phyloP scores from a whole-genome alignment of 2,797 vertebrate species.

The Phoeniculus purpureus region DNA sequence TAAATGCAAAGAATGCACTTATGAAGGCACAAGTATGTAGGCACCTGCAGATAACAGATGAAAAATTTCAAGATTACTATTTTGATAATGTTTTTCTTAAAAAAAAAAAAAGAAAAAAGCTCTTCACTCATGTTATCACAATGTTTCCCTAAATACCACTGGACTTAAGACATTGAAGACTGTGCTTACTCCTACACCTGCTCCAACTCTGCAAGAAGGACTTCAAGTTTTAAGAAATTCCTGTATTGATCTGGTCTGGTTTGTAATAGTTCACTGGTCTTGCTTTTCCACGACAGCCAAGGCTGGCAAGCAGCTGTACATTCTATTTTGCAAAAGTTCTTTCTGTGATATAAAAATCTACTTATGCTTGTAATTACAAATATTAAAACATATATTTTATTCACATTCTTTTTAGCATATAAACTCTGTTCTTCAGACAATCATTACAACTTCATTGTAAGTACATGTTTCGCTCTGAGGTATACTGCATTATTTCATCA shows the following conservation, averaged over 20 bases:
- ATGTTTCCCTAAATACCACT: neutral
- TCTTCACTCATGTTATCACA: neutral
- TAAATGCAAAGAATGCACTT: neutral
- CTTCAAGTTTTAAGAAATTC: neutral
- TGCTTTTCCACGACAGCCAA: neutral
- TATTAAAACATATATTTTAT: constrained; percentile 35
- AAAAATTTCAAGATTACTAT: neutral
- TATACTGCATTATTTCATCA: neutral
- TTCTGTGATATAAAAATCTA: constrained; percentile 40
- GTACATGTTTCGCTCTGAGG: neutral
- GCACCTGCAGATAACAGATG: neutral
- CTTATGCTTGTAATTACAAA: constrained; percentile 29
- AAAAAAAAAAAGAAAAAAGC: neutral
- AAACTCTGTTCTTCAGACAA: neutral
- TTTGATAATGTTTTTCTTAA: neutral
- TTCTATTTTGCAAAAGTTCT: neutral
- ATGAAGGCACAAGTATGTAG: neutral
- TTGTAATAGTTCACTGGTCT: neutral
- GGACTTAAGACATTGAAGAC: neutral
- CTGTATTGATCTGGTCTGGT: neutral
- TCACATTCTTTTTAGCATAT: neutral
- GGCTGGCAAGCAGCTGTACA: neutral
- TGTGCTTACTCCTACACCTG: neutral
- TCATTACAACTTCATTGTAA: neutral
- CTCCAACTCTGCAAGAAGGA: neutral